Evolutionary conservation across 2,797 vertebrate species (phyloP).

Genomic region (Leucoraja ocellata): DNA sequence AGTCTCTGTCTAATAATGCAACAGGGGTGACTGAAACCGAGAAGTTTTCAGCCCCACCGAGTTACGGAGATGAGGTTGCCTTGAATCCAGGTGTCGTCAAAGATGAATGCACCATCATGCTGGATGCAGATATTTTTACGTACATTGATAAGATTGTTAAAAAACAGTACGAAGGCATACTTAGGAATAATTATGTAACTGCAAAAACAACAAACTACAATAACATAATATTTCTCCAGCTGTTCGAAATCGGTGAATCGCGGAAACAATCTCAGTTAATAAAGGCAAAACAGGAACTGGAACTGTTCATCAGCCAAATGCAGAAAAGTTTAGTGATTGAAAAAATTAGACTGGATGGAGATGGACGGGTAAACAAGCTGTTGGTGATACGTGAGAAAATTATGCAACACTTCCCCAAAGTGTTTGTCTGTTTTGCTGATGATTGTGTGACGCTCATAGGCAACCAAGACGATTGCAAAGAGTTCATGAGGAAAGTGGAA

Average conservation of each 20-base stretch:
- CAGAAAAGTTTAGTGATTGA: not conserved
- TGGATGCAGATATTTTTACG: slow-evolving; percentile 3
- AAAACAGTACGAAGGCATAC: not conserved
- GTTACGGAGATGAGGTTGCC: not conserved
- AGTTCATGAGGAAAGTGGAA: not conserved
- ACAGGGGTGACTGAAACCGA: no score
- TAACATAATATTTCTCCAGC: not conserved
- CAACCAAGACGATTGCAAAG: not conserved
- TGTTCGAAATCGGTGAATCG: not conserved
- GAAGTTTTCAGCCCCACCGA: not conserved
- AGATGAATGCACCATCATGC: not conserved
- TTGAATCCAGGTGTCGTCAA: not conserved
- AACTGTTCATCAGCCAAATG: not conserved
- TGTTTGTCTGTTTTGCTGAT: not conserved
- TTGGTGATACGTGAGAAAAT: not conserved
- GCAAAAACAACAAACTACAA: not conserved
- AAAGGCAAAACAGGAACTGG: not conserved
- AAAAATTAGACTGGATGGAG: slow-evolving; percentile 5
- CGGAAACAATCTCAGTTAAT: not conserved
- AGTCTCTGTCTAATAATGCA: not conserved
- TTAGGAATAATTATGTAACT: not conserved
- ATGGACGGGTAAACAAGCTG: no score
- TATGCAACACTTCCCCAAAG: not conserved
- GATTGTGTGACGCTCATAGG: not conserved
- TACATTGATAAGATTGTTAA: not conserved